These are phyloP conservation scores for Holothuria scabra DNA, from an alignment of 53 echinoderm and acorn worm genomes.

Conservation along the genomic window DNA sequence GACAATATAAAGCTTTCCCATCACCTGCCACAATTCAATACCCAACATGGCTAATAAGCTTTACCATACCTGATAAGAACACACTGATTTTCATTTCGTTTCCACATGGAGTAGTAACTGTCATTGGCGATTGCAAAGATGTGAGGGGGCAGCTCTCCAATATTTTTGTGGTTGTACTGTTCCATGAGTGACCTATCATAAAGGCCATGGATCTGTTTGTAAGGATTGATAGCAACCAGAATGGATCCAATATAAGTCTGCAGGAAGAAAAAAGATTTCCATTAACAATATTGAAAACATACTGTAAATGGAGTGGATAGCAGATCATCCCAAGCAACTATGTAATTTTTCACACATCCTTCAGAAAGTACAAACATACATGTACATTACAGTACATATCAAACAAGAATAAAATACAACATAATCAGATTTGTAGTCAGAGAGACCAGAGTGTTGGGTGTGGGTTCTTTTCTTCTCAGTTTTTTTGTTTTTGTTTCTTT, in stretches of 20 bases:
- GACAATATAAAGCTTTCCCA: no score
- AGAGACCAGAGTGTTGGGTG: no score
- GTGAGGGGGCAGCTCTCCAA: slow-evolving; percentile 93
- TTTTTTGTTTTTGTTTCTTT: no score
- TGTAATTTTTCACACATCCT: no score
- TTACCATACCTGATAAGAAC: slow-evolving; percentile 88
- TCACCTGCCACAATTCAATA: no score
- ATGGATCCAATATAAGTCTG: slow-evolving; percentile 99
- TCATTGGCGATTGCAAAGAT: slow-evolving; percentile 97
- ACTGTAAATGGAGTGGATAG: not conserved
- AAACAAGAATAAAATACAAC: no score
- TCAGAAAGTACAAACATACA: no score
- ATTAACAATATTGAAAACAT: not conserved
- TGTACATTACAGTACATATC: no score
- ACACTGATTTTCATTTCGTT: slow-evolving; percentile 91
- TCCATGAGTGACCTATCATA: slow-evolving; percentile 81
- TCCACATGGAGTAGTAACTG: slow-evolving; percentile 96
- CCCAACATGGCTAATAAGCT: not conserved
- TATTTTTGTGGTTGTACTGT: slow-evolving; percentile 87
- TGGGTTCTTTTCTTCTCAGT: no score
- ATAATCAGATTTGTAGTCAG: no score
- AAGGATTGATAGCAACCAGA: slow-evolving; percentile 92
- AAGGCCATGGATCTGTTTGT: slow-evolving; percentile 70
- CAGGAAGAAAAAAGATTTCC: not conserved
- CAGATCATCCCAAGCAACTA: not conserved